Evolutionary conservation across 2,113 vertebrate genomes (phyloP), one percentile per base, ranked within the genome.

Genomic region (Struthio camelus): DNA sequence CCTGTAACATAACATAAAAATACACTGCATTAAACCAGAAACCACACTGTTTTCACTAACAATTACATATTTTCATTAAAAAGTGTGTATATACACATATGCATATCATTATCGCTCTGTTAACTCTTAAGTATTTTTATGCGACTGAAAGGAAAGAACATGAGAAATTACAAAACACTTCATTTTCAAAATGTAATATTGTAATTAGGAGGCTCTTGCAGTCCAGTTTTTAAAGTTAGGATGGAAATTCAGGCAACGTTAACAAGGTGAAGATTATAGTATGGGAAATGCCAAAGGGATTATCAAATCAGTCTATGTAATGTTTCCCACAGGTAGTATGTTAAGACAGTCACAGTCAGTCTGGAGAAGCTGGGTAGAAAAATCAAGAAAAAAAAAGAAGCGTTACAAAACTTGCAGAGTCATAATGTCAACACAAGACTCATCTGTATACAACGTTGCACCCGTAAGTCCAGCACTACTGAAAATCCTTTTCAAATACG

Each of bases 1-100:
- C 99, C 99, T 99, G 81, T 18, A 97, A 94, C 48, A 94, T 44
- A 97, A 92, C 11, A 93, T 22, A 97, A 85, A 91, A 73, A 71
- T 11, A 93, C 51, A 83, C 38, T 91, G 61, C 80, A 83, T 94
- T 77, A 95, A 95, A 94, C 94, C 73, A 53, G 56, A 87, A 95
- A 90, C 4, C 7, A 50, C 22, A 88, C 2, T 30, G 11, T 71
- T 83, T 92, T 90, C 69, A 56, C 50, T 71, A 80, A 75, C 11
- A 77, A 40, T 4, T 25, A 72, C 62, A 54, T 86, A 59, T 59
- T 59, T 59, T 59, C 30, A 34, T 59, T 59, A 59, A 59, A 59
- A 59, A 59, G 56, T 11, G 15, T 59, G 30, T 18, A 28, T 50
- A 88, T 71, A 85, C 40, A 72, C 8, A 48, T 14, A 59, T 10